Evolutionary conservation across 2,888 invertebrate species (phyloP), one percentile per base, ranked within the genome.

Genomic region (Timandra comae): DNA sequence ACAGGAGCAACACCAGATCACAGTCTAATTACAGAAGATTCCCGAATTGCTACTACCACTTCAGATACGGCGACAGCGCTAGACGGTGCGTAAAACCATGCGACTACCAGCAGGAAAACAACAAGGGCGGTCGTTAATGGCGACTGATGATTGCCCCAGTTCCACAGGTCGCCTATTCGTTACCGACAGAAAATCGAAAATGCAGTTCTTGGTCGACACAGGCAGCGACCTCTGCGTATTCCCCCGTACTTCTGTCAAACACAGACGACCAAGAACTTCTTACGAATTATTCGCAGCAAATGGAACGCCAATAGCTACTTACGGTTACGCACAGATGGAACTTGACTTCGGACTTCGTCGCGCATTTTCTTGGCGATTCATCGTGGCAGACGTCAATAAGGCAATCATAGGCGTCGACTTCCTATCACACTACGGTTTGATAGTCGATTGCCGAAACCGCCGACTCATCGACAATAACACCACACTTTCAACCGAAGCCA

Each of bases 371-470:
- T 69, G 64, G 63, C 38, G 38, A 2, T 71, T 68, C 30, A 41
- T 52, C 0, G 36, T 71, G 2, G 67, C 63, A 0, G 60, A 67
- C 21, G 57, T 64, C 0, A 25, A 54, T 0, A 52, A 48, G 20
- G 55, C 67, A 0, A 68, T 70, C 7, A 65, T 67, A 12, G 61
- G 62, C 2, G 60, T 52, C 3, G 63, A 67, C 36, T 66, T 72
- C 23, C 34, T 68, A n/a, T 24, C 27, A 1, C 47, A 49, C 29
- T 67, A 48, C 28, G 46, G 49, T 7, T 39, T 70, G 0, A 35
- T 71, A 0, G 57, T 63, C 1, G 65, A 69, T 29, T 24, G 57
- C 3, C 33, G 46, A 2, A 44, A 56, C 19, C 39, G 41, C 1
- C 42, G 51, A 2, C 27, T 69, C 0, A 25, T 59, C 0, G 51